phyloP scores from a whole-genome alignment of 2,113 vertebrate genomes.

The Ochotona curzoniae region DNA sequence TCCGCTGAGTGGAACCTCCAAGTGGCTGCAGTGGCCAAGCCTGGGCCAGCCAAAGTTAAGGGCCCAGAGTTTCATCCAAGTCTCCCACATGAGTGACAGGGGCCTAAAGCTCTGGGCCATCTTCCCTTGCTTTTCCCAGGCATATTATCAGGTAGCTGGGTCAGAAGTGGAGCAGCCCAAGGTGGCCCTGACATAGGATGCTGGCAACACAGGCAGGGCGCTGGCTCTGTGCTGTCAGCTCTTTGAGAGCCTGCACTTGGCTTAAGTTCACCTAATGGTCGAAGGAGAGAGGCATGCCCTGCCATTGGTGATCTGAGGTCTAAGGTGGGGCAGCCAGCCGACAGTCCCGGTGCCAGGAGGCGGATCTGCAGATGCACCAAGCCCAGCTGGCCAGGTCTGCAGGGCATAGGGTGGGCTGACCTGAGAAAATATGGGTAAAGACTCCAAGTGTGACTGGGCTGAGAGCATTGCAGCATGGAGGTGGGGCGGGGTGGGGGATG shows the following conservation, averaged over 20 bases:
- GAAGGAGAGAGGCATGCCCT: not conserved
- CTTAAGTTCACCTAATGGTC: too few species aligned
- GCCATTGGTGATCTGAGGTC: not conserved
- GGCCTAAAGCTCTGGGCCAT: too few species aligned
- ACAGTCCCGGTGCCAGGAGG: accelerated
- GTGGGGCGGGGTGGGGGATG: not conserved
- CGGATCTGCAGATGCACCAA: not conserved
- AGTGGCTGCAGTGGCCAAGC: too few species aligned
- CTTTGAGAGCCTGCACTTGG: accelerated
- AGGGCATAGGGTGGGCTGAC: not conserved
- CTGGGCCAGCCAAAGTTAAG: too few species aligned
- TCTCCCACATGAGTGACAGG: too few species aligned
- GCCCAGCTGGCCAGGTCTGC: not conserved
- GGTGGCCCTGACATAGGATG: too few species aligned
- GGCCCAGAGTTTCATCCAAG: too few species aligned
- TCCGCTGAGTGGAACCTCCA: too few species aligned
- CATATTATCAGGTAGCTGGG: too few species aligned
- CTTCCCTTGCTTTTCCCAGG: too few species aligned
- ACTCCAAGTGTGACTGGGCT: accelerated
- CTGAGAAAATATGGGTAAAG: not conserved
- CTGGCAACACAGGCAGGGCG: too few species aligned
- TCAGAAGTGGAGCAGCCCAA: too few species aligned
- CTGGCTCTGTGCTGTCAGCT: not conserved
- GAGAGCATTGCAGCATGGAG: not conserved
- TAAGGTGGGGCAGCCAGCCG: accelerated